phyloP scores from a whole-genome alignment of 2,888 invertebrate species.

The Ptychoptera contaminata region DNA sequence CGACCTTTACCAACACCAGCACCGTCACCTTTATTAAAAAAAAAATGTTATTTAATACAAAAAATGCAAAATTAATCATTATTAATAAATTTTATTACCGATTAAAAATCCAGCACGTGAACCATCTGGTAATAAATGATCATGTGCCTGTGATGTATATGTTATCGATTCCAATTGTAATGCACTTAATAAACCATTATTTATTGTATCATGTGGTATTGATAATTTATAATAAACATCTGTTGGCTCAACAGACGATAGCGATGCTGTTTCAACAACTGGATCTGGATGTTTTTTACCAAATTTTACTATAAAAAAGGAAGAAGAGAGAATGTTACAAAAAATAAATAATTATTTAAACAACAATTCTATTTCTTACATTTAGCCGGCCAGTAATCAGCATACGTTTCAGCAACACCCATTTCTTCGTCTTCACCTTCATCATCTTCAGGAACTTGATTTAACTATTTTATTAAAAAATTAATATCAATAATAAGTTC shows the following conservation, averaged over 20 bases:
- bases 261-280: slow-evolving; percentile 95
- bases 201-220: slow-evolving; percentile 70
- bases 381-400: slow-evolving; percentile 96
- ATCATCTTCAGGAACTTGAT: slow-evolving; percentile 40
- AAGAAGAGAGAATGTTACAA: slow-evolving; percentile 1
- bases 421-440: slow-evolving; percentile 90
- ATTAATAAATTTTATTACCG: slow-evolving; percentile 33
- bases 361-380: slow-evolving; percentile 33
- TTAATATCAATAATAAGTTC: not conserved
- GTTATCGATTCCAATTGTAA: slow-evolving; percentile 94
- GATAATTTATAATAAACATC: slow-evolving; percentile 80
- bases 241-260: slow-evolving; percentile 89
- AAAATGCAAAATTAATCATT: not conserved
- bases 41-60: not conserved
- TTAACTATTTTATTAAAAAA: slow-evolving; percentile 7
- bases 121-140: slow-evolving; percentile 73
- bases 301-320: slow-evolving; percentile 52
- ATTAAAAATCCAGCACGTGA: slow-evolving; percentile 91
- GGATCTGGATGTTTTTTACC: slow-evolving; percentile 96
- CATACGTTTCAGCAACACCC: slow-evolving; percentile 96
- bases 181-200: slow-evolving; percentile 78
- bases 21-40: slow-evolving; percentile 60
- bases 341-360: not conserved
- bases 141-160: slow-evolving; percentile 95
- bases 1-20: slow-evolving; percentile 97